Evolutionary conservation across 2,113 vertebrate genomes (phyloP), one percentile per base, ranked within the genome.

Genomic region (Ochotona curzoniae): DNA sequence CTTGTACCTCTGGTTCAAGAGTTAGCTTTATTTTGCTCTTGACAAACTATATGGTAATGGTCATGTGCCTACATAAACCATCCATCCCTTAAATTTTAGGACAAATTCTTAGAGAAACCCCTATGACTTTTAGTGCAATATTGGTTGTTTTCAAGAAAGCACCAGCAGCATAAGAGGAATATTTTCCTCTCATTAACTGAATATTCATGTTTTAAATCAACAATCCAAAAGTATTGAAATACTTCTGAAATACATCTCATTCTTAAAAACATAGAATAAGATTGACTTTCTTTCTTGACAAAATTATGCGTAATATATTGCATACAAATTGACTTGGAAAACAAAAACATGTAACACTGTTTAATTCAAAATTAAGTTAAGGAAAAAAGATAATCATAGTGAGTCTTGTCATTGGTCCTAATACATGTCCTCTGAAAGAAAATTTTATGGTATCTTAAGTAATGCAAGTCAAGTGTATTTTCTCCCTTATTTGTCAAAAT

Each of bases 401-500:
- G 21, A 38, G 35, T 61, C 44, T 51, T 28, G 60, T 38, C 11
- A 12, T 57, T 57, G 44, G 67, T 69, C 66, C 57, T n/a, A 83
- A 8, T 4, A 25, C 61, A 88, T 67, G 79, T 73, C 14, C 17
- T 64, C 57, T 85, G 47, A 78, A n/a, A 66, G 54, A 88, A 93
- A 32, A 54, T 60, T 70, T 82, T 8, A 64, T 18, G 8, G 38
- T 81, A 47, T 69, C 63, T 89, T 57, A 60, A 35, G 28, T 49
- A 78, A 60, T 5, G 49, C n/a, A 82, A 84, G 51, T 60, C 28
- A 88, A 67, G 47, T 63, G 20, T 74, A 38, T 86, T 89, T 81
- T 84, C 61, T 75, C 26, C 73, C 83, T 84, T 69, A n/a, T 17
- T 69, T 90, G 23, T 83, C 88, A 91, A 78, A 87, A 83, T 86